Evolutionary conservation across 2,888 invertebrate genomes (phyloP).

Genomic region (Ceriagrion tenellum): DNA sequence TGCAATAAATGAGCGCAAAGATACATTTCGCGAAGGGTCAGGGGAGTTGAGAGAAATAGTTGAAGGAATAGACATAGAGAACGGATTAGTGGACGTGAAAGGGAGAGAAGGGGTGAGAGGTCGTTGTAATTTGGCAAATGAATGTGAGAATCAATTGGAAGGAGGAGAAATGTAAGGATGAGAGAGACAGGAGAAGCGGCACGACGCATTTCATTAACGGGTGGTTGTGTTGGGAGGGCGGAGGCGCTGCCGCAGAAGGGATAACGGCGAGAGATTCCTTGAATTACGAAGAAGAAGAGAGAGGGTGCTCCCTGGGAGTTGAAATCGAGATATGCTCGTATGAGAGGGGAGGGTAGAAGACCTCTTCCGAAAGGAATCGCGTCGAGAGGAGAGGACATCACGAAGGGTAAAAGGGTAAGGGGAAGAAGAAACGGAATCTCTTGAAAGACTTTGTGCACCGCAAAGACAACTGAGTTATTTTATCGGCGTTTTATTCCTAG

Average conservation of each 20-base stretch:
- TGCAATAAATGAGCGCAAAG: too few species aligned
- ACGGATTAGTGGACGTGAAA: too few species aligned
- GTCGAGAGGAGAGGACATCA: neutral
- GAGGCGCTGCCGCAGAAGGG: neutral
- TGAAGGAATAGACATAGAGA: too few species aligned
- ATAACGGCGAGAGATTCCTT: neutral
- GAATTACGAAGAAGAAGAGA: slow-evolving; percentile 7
- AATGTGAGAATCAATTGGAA: neutral
- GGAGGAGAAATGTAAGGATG: neutral
- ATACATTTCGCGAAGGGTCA: too few species aligned
- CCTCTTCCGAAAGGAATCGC: too few species aligned
- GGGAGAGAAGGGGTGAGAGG: neutral
- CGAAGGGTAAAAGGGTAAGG: neutral
- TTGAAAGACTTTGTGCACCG: too few species aligned
- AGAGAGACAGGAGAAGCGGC: neutral
- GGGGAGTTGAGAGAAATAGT: too few species aligned
- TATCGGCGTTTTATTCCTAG: too few species aligned
- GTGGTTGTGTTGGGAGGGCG: neutral
- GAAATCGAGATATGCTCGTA: too few species aligned
- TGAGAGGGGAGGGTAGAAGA: too few species aligned
- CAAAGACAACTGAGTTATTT: too few species aligned
- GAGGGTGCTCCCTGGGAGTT: too few species aligned
- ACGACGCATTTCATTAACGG: neutral
- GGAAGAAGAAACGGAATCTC: neutral
- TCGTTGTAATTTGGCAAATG: neutral